Conservation (phyloP, 2,113 vertebrate species). For the Herpetotheres cachinnans region DNA sequence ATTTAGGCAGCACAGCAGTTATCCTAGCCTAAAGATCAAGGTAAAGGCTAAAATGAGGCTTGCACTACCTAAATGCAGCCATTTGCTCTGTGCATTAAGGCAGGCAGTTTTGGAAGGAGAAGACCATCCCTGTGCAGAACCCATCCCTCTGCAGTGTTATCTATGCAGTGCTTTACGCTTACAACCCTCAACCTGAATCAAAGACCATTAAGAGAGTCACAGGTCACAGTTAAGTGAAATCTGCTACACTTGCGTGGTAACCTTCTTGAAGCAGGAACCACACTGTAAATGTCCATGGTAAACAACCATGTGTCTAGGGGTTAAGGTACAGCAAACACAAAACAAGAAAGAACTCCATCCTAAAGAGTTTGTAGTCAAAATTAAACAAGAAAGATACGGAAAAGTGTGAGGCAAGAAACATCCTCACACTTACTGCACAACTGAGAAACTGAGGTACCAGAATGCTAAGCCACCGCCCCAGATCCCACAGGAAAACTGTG, state of each 20-base stretch:
- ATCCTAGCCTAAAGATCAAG: neutral
- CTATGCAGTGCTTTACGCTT: neutral
- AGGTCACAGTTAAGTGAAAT: neutral
- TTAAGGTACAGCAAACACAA: neutral
- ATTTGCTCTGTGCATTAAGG: neutral
- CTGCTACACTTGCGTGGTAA: neutral
- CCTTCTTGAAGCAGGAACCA: neutral
- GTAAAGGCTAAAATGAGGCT: neutral
- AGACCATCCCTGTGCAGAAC: neutral
- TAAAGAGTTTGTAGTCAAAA: neutral
- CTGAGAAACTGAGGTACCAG: neutral
- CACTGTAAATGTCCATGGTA: neutral
- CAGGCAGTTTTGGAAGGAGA: neutral
- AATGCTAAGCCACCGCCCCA: neutral
- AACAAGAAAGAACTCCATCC: neutral
- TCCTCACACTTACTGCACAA: neutral
- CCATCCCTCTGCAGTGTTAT: neutral
- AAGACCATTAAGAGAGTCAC: accelerated
- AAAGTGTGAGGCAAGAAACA: neutral
- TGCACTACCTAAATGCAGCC: neutral
- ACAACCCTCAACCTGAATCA: neutral
- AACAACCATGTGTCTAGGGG: neutral
- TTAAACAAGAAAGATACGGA: neutral
- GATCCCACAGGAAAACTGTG: neutral
- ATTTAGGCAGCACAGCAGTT: neutral